Base-by-base conservation (phyloP, 2,113 vertebrate species). In the Oncorhynchus masou region DNA sequence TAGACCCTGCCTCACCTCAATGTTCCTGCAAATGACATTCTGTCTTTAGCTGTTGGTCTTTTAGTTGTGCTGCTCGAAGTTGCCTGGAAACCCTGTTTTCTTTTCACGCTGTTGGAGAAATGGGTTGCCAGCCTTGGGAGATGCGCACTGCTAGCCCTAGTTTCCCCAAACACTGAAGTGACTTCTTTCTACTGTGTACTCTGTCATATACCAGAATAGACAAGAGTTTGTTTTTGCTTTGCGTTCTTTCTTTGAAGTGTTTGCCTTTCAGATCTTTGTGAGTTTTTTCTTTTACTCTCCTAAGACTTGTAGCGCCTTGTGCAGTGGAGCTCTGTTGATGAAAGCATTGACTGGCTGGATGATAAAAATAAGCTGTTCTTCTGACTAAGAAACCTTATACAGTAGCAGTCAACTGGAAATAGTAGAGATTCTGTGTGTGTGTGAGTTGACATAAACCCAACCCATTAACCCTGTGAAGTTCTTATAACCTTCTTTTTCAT, bases 11-110 rank as follows among this genome's bases (percentile, higher is more conserved):
- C 25, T 27, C 65, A 70, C 51, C 74, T 85, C 62, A 68, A 71
- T 84, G 74, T 84, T 86, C 54, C 77, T 87, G 78, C 78, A 83
- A 87, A 89, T 85, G 8, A 84, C 57, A 81, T 78, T 83, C 76
- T 81, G 29, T 81, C 79, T 81, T 76, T 81, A 77, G 80, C 84
- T 86, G 73, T 27, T 67, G 73, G 84, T 82, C 76, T 75, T 76
- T 76, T 70, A 71, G 75, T 76, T 77, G 77, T 62, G 78, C 72
- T 73, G 59, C 73, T 88, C 68, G 74, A 81, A 71, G 70, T 66
- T 75, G 82, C 77, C 73, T 81, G 64, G 75, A 86, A 82, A 82
- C 79, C 57, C 39, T 68, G 67, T 62, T 70, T 34, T 34, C 13
- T 80, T 77, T 81, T 83, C 19, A 73, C 65, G 48, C 16, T 81